Conservation (phyloP, 2,888 invertebrate species). For the Morpho achilles region DNA sequence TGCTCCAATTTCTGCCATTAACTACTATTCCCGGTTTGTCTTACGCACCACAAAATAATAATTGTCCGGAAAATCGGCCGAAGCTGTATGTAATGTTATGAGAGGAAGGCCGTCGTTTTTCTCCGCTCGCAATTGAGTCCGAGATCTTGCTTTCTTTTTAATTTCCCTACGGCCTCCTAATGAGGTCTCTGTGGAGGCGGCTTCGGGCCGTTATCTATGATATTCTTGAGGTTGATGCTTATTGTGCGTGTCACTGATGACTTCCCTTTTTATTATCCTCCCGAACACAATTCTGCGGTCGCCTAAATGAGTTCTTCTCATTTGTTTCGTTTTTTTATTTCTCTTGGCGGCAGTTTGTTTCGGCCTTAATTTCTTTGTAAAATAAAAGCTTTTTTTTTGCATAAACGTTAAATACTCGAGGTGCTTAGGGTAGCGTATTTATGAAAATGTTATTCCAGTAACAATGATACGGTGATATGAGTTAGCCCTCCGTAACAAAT, state of each 20-base stretch:
- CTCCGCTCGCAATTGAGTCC: constrained; percentile 75
- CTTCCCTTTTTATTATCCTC: constrained; percentile 78
- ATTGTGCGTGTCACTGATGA: constrained; percentile 80
- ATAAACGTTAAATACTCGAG: constrained; percentile 7
- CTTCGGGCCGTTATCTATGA: constrained; percentile 75
- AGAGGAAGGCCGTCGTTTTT: constrained; percentile 72
- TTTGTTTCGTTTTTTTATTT: constrained; percentile 77
- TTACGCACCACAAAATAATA: constrained; percentile 80
- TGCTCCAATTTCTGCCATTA: constrained; percentile 51
- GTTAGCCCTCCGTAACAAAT: constrained; percentile 56
- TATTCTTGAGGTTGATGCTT: constrained; percentile 80
- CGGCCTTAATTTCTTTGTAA: constrained; percentile 23
- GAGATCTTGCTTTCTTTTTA: constrained; percentile 79
- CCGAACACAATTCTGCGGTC: constrained; percentile 77
- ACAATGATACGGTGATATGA: constrained; percentile 32
- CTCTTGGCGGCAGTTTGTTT: constrained; percentile 72
- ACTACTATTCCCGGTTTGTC: constrained; percentile 66
- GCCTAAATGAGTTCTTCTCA: constrained; percentile 76
- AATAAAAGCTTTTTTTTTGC: constrained; percentile 12
- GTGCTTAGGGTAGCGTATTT: constrained; percentile 7
- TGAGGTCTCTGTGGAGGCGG: constrained; percentile 71
- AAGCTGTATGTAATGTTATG: constrained; percentile 79
- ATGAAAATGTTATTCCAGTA: constrained; percentile 8
- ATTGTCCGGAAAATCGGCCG: constrained; percentile 77
- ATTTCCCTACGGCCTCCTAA: constrained; percentile 80